phyloP scores from a whole-genome alignment of 2,888 invertebrate genomes.

The Alsophila aescularia region DNA sequence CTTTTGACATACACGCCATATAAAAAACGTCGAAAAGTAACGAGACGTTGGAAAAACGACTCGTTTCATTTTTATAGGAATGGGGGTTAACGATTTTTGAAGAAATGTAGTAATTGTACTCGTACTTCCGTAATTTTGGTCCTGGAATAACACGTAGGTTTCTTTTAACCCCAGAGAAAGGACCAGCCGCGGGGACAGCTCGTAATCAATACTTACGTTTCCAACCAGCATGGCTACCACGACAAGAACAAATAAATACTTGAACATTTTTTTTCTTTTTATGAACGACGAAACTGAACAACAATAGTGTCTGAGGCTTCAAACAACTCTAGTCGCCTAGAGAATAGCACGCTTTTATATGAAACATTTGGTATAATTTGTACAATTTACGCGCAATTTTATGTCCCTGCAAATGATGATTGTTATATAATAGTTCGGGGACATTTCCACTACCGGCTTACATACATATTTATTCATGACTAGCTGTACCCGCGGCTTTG shows the following conservation, averaged over 20 bases:
- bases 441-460: conserved; percentile 10
- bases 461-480: background rate
- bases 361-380: conserved; percentile 14
- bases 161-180: no score
- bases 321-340: background rate
- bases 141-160: no score
- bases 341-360: conserved; percentile 27
- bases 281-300: background rate
- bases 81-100: no score
- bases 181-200: no score
- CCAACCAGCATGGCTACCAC: conserved; percentile 46
- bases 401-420: conserved; percentile 40
- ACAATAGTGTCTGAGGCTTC: background rate
- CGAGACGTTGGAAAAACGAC: no score
- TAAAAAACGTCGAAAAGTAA: no score
- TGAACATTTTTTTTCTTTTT: conserved; percentile 40
- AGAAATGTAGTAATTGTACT: no score
- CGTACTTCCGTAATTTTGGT: no score
- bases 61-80: no score
- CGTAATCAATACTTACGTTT: conserved; percentile 38
- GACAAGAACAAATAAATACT: conserved; percentile 36
- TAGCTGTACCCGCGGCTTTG: no score
- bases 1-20: no score
- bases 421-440: conserved; percentile 39
- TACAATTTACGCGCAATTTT: conserved; percentile 15